These are phyloP conservation scores for Agapornis roseicollis DNA, from an alignment of 2,113 vertebrate genomes.

Conservation along the genomic window DNA sequence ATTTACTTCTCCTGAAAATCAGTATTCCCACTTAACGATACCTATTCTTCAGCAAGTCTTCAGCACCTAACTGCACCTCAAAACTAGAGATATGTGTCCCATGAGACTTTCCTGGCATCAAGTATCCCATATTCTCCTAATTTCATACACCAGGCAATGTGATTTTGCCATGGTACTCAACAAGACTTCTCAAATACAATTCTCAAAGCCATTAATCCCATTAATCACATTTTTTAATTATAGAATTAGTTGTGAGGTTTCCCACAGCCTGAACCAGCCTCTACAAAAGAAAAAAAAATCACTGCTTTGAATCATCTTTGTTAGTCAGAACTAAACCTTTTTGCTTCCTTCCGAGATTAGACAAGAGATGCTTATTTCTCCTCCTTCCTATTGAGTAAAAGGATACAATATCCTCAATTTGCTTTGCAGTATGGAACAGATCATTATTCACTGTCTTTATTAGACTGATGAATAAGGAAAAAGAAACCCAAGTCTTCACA, in stretches of 20 bases:
- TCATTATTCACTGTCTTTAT: not conserved
- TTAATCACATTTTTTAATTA: not conserved
- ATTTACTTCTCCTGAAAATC: constrained; percentile 8
- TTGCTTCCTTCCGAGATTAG: not conserved
- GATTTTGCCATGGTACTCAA: not conserved
- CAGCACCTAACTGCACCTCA: not conserved
- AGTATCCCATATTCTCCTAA: not conserved
- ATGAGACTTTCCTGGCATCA: not conserved
- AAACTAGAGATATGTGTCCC: not conserved
- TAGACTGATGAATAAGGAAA: not conserved
- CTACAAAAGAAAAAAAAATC: not conserved
- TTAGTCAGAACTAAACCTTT: not conserved
- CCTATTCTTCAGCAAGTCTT: not conserved
- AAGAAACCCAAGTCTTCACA: not conserved
- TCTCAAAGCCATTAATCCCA: not conserved
- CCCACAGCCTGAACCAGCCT: not conserved
- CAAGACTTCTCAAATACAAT: not conserved
- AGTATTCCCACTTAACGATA: not conserved
- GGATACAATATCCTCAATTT: not conserved
- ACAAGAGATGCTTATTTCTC: not conserved
- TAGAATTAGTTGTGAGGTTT: not conserved
- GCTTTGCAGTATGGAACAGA: not conserved
- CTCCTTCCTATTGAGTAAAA: not conserved
- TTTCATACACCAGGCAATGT: not conserved
- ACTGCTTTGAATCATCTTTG: not conserved